A percentile compares a stretch with the other conserved stretches of the same genome.
Evolutionary conservation across 2,888 invertebrate genomes (phyloP).

Genomic region (Pseudanteris insignis): DNA sequence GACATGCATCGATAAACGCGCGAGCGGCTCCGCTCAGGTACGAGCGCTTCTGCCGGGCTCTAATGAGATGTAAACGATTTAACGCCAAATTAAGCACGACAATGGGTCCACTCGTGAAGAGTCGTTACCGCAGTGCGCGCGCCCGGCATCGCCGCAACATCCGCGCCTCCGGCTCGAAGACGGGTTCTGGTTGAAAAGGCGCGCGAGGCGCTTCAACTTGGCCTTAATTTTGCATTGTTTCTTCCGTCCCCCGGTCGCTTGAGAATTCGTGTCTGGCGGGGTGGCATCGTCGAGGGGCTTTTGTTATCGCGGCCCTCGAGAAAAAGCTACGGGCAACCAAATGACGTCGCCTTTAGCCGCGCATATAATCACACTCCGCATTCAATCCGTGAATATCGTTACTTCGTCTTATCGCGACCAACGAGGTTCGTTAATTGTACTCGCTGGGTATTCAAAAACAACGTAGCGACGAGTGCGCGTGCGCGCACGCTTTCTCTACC

Average conservation of each 20-base stretch:
- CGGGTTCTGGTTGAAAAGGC: slow-evolving; percentile 30
- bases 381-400: slow-evolving; percentile 30
- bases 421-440: slow-evolving; percentile 39
- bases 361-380: slow-evolving; percentile 29
- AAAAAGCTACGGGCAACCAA: background rate
- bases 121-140: slow-evolving; percentile 40
- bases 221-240: slow-evolving; percentile 44
- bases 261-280: slow-evolving; percentile 19
- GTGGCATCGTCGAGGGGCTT: slow-evolving; percentile 20
- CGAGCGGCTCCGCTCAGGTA: slow-evolving; percentile 51
- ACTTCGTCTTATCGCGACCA: slow-evolving; percentile 20
- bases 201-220: slow-evolving; percentile 30
- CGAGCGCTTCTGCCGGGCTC: slow-evolving; percentile 52
- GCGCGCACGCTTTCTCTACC: slow-evolving; percentile 15
- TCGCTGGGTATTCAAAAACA: slow-evolving; percentile 22
- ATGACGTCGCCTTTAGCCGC: slow-evolving; percentile 28
- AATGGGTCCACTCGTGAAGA: slow-evolving; percentile 54
- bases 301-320: slow-evolving; percentile 19
- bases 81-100: slow-evolving; percentile 66
- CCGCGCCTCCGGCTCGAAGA: slow-evolving; percentile 12
- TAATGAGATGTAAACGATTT: slow-evolving; percentile 67
- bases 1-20: slow-evolving; percentile 63
- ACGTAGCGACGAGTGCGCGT: slow-evolving; percentile 3
- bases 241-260: slow-evolving; percentile 30
- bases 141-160: background rate